Evolutionary conservation across 2,113 vertebrate genomes (phyloP).

Genomic region (Shinisaurus crocodilurus): DNA sequence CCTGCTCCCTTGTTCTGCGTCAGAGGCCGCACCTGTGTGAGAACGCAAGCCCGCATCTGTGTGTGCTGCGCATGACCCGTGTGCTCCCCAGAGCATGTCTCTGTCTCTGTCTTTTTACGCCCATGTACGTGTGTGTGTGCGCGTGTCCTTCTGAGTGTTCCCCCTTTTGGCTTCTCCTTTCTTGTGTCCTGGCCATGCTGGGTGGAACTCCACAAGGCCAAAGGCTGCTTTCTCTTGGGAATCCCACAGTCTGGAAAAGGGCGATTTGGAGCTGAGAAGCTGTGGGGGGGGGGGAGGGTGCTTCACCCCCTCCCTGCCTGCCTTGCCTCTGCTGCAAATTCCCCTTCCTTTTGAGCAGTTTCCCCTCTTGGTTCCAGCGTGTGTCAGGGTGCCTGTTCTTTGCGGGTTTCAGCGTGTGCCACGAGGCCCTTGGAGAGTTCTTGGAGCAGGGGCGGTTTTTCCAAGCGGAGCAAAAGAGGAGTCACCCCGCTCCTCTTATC

Average conservation of each 20-base stretch:
- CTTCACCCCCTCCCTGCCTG: background rate
- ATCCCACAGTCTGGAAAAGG: background rate
- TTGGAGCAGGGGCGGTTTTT: no score
- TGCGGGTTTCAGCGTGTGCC: no score
- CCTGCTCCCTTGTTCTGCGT: background rate
- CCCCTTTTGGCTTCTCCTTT: no score
- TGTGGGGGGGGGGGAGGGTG: background rate
- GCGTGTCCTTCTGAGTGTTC: no score
- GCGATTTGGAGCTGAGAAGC: no score
- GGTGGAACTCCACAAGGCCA: background rate
- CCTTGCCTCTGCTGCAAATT: background rate
- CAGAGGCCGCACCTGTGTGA: background rate
- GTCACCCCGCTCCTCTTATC: no score
- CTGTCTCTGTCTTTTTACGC: no score
- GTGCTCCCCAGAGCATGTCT: no score
- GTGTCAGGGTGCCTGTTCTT: background rate
- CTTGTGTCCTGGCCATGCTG: background rate
- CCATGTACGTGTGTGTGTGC: no score
- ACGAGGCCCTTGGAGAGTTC: background rate
- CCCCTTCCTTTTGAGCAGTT: no score
- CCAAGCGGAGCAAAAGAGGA: no score
- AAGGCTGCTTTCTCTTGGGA: background rate
- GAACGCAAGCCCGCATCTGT: no score
- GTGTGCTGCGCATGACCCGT: background rate
- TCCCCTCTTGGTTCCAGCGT: background rate